Conservation (phyloP, 2,888 invertebrate species). For the Philaethria dido region DNA sequence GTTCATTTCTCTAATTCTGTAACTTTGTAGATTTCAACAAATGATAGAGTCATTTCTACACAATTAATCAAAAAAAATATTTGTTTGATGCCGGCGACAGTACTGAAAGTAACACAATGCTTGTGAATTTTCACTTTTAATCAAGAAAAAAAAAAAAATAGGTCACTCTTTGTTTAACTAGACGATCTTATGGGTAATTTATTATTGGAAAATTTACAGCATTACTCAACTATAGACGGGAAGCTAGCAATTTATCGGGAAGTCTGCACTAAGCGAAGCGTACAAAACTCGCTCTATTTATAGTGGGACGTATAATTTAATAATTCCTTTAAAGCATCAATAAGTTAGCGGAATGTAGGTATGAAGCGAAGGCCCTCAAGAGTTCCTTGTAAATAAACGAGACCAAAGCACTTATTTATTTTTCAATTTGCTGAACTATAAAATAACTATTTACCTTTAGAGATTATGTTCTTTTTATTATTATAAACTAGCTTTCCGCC, state of each 20-base stretch:
- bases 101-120: slow-evolving; percentile 6
- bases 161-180: background rate
- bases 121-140: background rate
- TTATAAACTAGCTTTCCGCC: too few species aligned
- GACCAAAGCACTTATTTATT: background rate
- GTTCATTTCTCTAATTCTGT: background rate
- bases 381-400: background rate
- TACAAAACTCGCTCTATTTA: slow-evolving; percentile 26
- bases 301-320: slow-evolving; percentile 13
- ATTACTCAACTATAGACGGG: slow-evolving; percentile 18
- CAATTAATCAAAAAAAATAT: slow-evolving; percentile 32
- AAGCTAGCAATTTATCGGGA: slow-evolving; percentile 23
- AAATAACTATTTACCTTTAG: background rate
- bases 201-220: slow-evolving; percentile 20
- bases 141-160: background rate
- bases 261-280: slow-evolving; percentile 13
- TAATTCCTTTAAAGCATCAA: slow-evolving; percentile 17
- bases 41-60: slow-evolving; percentile 22
- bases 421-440: background rate
- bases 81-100: slow-evolving; percentile 23
- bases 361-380: background rate
- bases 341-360: background rate
- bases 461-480: background rate
- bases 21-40: slow-evolving; percentile 26
- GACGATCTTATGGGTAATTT: background rate